Conservation (phyloP, 1,140 invertebrate species). For the Yoshiicerus persimilis region DNA sequence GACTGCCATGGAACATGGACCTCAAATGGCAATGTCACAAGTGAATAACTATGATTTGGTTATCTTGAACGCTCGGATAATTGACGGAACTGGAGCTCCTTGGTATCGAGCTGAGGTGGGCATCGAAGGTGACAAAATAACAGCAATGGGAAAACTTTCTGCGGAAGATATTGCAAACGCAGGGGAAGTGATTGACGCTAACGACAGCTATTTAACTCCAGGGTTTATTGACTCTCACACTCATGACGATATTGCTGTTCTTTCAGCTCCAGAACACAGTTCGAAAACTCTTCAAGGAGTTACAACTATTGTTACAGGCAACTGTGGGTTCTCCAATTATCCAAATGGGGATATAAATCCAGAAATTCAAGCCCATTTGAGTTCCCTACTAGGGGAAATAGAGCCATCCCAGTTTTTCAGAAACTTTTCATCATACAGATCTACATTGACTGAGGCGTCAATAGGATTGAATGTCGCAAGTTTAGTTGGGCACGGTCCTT, state of each 20-base stretch:
- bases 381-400: constrained; percentile 34
- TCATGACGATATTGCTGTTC: constrained; percentile 43
- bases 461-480: constrained; percentile 33
- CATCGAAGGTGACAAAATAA: neutral
- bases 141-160: neutral
- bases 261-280: neutral
- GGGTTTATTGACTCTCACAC: constrained; percentile 48
- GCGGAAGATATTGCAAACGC: neutral
- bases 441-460: neutral
- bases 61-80: constrained; percentile 30
- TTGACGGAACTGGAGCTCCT: constrained; percentile 52
- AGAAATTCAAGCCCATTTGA: constrained; percentile 26
- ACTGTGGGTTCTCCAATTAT: constrained; percentile 39
- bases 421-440: constrained; percentile 2
- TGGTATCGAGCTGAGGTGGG: constrained; percentile 62
- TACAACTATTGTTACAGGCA: constrained; percentile 43
- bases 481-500: constrained; percentile 40
- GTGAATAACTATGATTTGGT: constrained; percentile 24
- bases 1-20: neutral
- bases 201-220: constrained; percentile 28
- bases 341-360: constrained; percentile 21
- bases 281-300: constrained; percentile 40
- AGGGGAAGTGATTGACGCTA: neutral
- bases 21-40: neutral
- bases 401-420: neutral